Conservation (phyloP, 23 tunicate genomes). For the Phallusia fumigata region DNA sequence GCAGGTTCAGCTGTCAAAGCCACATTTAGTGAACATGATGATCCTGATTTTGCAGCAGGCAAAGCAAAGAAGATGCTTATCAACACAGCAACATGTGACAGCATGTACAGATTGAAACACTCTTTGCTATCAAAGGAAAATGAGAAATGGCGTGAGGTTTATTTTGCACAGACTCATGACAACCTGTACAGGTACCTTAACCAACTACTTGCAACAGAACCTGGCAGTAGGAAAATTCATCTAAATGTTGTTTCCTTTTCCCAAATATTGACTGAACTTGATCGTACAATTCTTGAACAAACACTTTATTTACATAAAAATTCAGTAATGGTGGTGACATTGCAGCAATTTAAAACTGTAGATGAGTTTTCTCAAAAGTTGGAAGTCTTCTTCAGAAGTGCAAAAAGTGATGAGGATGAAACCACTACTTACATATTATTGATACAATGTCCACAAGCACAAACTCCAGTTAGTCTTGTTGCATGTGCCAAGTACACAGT, state of each 20-base stretch:
- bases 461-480: conserved; percentile 38
- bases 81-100: conserved; percentile 75
- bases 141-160: conserved; percentile 14
- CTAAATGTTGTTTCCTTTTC: conserved; percentile 65
- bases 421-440: conserved; percentile 14
- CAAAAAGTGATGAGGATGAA: neutral
- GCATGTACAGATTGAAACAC: conserved; percentile 40
- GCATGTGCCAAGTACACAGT: conserved; percentile 72
- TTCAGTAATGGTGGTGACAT: conserved; percentile 39
- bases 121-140: conserved; percentile 18
- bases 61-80: conserved; percentile 16
- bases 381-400: conserved; percentile 20
- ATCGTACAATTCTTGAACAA: conserved; percentile 25
- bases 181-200: no score
- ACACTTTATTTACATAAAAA: conserved; percentile 17
- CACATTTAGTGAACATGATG: no score
- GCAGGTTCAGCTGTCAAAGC: conserved; percentile 53
- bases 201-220: no score
- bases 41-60: conserved; percentile 1
- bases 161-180: conserved; percentile 60
- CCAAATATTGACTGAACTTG: conserved; percentile 46
- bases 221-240: no score
- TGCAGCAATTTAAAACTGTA: conserved; percentile 70
- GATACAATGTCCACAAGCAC: conserved; percentile 74
- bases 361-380: conserved; percentile 42